Percentiles rank a stretch among this genome's conserved stretches.
Evolutionary conservation across 1,140 invertebrate genomes (phyloP).

Genomic region (Euura saliciscinereae): DNA sequence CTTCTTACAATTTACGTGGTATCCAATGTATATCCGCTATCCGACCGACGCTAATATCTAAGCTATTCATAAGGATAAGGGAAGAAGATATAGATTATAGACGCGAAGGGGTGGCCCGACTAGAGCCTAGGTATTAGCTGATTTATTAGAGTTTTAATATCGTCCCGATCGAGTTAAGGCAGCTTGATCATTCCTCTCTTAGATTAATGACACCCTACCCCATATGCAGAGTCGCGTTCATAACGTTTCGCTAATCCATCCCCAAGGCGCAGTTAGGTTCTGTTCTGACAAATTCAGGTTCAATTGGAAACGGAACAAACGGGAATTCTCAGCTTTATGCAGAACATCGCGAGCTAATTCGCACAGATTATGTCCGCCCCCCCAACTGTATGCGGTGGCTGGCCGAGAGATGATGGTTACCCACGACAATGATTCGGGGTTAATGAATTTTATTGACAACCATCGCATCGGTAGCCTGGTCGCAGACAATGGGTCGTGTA

Average conservation of each 20-base stretch:
- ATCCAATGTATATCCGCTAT: not conserved
- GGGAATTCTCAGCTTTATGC: too few relatives aligned
- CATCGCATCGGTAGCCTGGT: not conserved
- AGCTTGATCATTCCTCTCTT: not conserved
- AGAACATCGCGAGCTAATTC: too few relatives aligned
- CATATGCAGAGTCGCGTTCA: not conserved
- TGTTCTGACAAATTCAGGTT: too few relatives aligned
- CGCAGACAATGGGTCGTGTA: not conserved
- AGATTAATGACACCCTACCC: not conserved
- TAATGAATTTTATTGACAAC: not conserved
- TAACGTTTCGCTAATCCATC: too few relatives aligned
- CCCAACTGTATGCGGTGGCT: too few relatives aligned
- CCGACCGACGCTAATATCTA: not conserved
- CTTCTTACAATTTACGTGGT: not conserved
- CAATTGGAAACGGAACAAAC: too few relatives aligned
- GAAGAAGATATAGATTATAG: not conserved
- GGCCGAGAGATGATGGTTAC: not conserved
- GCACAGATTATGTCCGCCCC: not conserved
- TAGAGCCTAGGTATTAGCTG: not conserved
- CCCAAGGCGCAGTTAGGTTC: too few relatives aligned
- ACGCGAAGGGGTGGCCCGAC: not conserved
- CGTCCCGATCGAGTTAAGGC: not conserved
- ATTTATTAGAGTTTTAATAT: slow-evolving; percentile 8
- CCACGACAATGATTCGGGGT: not conserved
- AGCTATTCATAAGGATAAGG: not conserved